These are phyloP conservation scores for Solea solea DNA, from an alignment of 2,113 vertebrate species.

Conservation along the genomic window DNA sequence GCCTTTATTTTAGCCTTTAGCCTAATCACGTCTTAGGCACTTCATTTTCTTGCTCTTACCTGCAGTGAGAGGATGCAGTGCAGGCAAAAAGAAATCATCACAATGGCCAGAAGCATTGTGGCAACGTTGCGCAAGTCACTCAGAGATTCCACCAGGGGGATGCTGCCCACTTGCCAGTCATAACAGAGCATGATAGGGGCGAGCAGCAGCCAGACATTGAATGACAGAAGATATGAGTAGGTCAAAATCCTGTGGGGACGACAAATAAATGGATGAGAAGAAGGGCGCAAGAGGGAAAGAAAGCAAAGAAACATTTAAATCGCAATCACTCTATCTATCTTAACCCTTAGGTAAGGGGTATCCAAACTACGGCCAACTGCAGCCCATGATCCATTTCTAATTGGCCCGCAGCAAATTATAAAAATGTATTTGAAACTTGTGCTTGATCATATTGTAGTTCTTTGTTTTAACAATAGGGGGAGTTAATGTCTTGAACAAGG, in stretches of 20 bases:
- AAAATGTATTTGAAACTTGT: too few species aligned
- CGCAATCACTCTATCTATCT: too few species aligned
- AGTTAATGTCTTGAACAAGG: too few species aligned
- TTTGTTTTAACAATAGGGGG: too few species aligned
- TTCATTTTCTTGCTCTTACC: constrained; percentile 75
- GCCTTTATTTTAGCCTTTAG: too few species aligned
- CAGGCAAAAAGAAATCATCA: constrained; percentile 82
- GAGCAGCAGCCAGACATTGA: constrained; percentile 93
- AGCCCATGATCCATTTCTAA: too few species aligned
- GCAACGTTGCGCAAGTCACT: constrained; percentile 88
- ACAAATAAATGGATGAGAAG: background rate
- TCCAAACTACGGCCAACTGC: too few species aligned
- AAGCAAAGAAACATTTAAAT: background rate
- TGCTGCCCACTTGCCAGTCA: constrained; percentile 98
- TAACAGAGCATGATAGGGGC: constrained; percentile 93
- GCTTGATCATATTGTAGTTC: too few species aligned
- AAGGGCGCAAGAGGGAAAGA: background rate
- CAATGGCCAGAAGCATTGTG: constrained; percentile 82
- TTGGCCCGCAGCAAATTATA: too few species aligned
- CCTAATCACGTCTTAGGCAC: too few species aligned
- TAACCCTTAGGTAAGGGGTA: too few species aligned
- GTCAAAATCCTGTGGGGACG: constrained; percentile 86
- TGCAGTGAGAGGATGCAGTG: constrained; percentile 86
- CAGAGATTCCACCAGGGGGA: constrained; percentile 90
- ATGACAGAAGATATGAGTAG: constrained; percentile 93